Conservation (phyloP, 1,140 invertebrate species). For the Hermatobates lingyangjiaoensis region DNA sequence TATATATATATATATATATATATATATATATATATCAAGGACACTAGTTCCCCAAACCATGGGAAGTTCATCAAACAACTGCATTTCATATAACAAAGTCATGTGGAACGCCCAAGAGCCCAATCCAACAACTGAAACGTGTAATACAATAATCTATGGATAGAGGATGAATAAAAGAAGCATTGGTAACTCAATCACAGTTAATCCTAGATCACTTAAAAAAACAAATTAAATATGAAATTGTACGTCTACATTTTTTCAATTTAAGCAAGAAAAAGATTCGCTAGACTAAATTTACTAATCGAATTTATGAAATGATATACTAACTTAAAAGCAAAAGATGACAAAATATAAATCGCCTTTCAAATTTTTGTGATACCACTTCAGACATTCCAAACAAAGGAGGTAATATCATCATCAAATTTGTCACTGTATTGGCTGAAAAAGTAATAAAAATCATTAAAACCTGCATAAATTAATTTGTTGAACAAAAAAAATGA, state of each 20-base stretch:
- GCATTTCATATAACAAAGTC: slow-evolving; percentile 21
- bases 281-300: too few species aligned
- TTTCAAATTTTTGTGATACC: slow-evolving; percentile 16
- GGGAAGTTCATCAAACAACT: slow-evolving; percentile 20
- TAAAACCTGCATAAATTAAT: too few species aligned
- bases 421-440: slow-evolving; percentile 20
- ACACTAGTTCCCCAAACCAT: slow-evolving; percentile 20
- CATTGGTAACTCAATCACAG: too few species aligned
- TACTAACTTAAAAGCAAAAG: slow-evolving; percentile 17
- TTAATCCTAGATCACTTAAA: too few species aligned
- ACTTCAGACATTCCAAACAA: slow-evolving; percentile 19
- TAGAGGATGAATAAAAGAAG: too few species aligned
- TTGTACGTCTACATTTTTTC: too few species aligned
- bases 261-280: too few species aligned
- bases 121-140: slow-evolving; percentile 18
- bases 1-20: too few species aligned
- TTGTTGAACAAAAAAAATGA: too few species aligned
- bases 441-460: slow-evolving; percentile 8
- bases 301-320: too few species aligned
- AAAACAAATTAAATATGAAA: too few species aligned
- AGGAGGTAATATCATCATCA: slow-evolving; percentile 19
- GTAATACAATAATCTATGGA: slow-evolving; percentile 1
- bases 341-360: slow-evolving; percentile 17
- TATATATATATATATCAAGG: too few species aligned
- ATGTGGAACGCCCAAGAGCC: slow-evolving; percentile 21